These are phyloP conservation scores for Melinaea marsaeus DNA, from an alignment of 2,888 invertebrate species.

Conservation along the genomic window DNA sequence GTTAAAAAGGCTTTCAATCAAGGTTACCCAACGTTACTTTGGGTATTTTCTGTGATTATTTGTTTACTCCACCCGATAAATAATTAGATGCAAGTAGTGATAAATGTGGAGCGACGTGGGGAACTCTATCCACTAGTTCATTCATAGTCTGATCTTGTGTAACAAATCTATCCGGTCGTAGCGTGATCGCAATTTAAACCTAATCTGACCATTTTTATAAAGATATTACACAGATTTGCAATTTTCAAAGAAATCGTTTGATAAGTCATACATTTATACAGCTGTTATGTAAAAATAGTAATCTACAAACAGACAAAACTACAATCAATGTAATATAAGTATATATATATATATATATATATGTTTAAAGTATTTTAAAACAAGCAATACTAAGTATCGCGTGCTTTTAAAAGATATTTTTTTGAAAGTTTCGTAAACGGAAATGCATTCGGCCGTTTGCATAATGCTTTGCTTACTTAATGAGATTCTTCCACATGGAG, in stretches of 20 bases:
- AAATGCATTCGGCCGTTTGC: conserved; percentile 29
- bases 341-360: too few species aligned
- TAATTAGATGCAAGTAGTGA: too few species aligned
- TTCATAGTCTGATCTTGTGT: conserved; percentile 6
- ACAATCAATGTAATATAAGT: too few species aligned
- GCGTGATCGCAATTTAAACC: not conserved
- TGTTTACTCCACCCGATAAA: not conserved
- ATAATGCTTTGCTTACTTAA: conserved; percentile 28
- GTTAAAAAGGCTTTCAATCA: not conserved
- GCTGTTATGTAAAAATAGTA: conserved; percentile 6
- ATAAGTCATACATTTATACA: too few species aligned
- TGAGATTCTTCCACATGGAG: conserved; percentile 22
- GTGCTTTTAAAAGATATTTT: conserved; percentile 24
- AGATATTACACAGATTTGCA: not conserved
- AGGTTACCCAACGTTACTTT: not conserved
- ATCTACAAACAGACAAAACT: not conserved
- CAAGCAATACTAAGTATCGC: conserved; percentile 11
- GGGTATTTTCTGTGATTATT: not conserved
- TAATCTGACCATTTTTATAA: not conserved
- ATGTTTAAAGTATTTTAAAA: not conserved
- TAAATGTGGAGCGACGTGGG: too few species aligned
- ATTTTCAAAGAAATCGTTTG: too few species aligned
- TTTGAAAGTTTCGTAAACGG: conserved; percentile 26
- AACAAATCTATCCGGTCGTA: conserved; percentile 1
- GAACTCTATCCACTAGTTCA: conserved; percentile 1